These are phyloP conservation scores for Ligdia adustata DNA, from an alignment of 2,888 invertebrate genomes.

Conservation along the genomic window DNA sequence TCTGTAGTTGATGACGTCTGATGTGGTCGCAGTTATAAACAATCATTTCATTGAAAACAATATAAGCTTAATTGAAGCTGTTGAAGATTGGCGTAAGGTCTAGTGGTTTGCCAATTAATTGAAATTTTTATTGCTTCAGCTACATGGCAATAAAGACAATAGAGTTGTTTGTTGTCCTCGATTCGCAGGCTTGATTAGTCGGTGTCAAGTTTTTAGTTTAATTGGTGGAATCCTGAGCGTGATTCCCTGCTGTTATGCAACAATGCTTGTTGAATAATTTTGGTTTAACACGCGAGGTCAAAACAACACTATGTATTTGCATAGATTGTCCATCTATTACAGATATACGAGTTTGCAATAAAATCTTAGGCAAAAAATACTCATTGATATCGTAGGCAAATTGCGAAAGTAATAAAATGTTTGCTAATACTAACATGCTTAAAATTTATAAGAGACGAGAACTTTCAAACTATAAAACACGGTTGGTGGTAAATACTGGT, in stretches of 20 bases:
- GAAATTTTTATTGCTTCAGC: conserved; percentile 48
- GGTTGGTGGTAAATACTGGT: conserved; percentile 27
- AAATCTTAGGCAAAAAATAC: no score
- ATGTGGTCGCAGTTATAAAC: conserved; percentile 32
- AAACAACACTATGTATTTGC: conserved; percentile 7
- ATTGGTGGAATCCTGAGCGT: conserved; percentile 32
- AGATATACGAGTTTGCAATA: no score
- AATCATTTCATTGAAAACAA: conserved; percentile 55
- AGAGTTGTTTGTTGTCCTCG: conserved; percentile 38
- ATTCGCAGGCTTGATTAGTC: conserved; percentile 27
- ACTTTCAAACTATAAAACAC: neutral
- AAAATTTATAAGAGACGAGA: conserved; percentile 3
- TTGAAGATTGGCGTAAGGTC: conserved; percentile 41
- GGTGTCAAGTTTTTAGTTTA: conserved; percentile 34
- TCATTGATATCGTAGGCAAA: neutral
- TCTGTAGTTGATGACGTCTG: conserved; percentile 8
- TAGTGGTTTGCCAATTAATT: conserved; percentile 55
- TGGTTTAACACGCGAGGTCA: conserved; percentile 54
- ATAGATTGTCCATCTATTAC: conserved; percentile 3
- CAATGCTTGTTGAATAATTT: conserved; percentile 38
- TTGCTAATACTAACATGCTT: conserved; percentile 11
- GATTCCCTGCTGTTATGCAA: conserved; percentile 45
- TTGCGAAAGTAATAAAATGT: neutral
- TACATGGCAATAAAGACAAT: conserved; percentile 33
- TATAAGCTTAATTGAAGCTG: conserved; percentile 40